Conservation (phyloP, 37 sponge, comb jelly and placozoan genomes). For the Petrosia ficiformis region DNA sequence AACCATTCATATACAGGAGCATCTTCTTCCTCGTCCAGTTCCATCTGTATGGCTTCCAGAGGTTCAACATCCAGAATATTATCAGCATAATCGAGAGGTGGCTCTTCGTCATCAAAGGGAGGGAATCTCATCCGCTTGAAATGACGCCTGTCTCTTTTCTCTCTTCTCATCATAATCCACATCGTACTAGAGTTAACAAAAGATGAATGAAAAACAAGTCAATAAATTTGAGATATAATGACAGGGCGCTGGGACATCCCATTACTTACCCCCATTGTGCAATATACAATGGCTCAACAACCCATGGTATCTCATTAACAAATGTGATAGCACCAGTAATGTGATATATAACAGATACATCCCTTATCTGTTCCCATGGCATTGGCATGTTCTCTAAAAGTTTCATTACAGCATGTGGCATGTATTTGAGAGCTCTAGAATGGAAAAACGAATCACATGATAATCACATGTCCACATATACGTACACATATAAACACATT, state of each 20-base stretch:
- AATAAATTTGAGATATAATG: neutral
- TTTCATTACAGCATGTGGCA: conserved; percentile 99
- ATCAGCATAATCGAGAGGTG: conserved; percentile 98
- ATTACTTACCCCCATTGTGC: conserved; percentile 97
- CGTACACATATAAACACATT: neutral
- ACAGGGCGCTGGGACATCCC: neutral
- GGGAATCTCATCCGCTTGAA: conserved; percentile 99
- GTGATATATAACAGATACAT: conserved; percentile 94
- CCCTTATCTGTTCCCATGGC: conserved; percentile 99
- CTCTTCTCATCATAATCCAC: conserved; percentile 99
- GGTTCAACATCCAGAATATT: conserved; percentile 99
- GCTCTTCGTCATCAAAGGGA: conserved; percentile 99
- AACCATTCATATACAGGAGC: conserved; percentile 90
- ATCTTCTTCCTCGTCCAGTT: conserved; percentile 97
- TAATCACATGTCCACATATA: neutral
- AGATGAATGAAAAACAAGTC: no score
- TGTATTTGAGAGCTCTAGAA: conserved; percentile 95
- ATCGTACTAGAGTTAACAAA: conserved; percentile 68
- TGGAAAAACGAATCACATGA: neutral
- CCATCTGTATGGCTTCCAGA: conserved; percentile 98
- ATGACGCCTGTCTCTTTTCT: conserved; percentile 98
- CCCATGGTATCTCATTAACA: conserved; percentile 99
- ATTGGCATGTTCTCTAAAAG: conserved; percentile 99
- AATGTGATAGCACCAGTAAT: conserved; percentile 99
- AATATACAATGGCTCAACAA: conserved; percentile 94